phyloP scores from a whole-genome alignment of 1,140 invertebrate species.

The Dufourea novaeangliae region DNA sequence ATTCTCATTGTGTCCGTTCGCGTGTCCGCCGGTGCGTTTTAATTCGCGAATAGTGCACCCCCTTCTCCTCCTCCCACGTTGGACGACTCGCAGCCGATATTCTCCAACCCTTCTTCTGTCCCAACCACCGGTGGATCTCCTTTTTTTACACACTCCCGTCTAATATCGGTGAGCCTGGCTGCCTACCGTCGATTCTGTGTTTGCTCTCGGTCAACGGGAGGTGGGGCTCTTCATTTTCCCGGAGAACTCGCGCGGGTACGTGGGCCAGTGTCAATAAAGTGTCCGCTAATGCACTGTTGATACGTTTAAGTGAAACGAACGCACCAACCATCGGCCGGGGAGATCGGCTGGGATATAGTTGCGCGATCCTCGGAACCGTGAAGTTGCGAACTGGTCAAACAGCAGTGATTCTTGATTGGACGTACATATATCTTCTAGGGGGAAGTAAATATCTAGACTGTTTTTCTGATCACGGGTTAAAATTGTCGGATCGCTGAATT shows the following conservation, averaged over 20 bases:
- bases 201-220: slow-evolving; percentile 31
- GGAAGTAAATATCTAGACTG: too few relatives aligned
- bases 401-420: neutral
- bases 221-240: slow-evolving; percentile 20
- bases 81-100: slow-evolving; percentile 47
- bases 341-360: too few relatives aligned
- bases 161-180: neutral
- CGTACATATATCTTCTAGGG: neutral
- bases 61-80: neutral
- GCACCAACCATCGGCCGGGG: neutral
- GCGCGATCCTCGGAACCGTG: neutral
- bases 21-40: slow-evolving; percentile 56
- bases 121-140: neutral
- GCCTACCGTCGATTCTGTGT: slow-evolving; percentile 26
- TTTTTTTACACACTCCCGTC: slow-evolving; percentile 31
- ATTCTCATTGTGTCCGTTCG: slow-evolving; percentile 46
- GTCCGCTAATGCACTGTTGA: slow-evolving; percentile 6
- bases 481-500: too few relatives aligned
- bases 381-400: neutral
- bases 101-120: neutral
- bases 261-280: neutral
- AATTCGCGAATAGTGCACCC: slow-evolving; percentile 49
- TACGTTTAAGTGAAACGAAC: neutral
- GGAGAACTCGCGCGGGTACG: neutral
- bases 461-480: too few relatives aligned